Conservation (phyloP, 2,113 vertebrate species). For the Gymnorhina tibicen region DNA sequence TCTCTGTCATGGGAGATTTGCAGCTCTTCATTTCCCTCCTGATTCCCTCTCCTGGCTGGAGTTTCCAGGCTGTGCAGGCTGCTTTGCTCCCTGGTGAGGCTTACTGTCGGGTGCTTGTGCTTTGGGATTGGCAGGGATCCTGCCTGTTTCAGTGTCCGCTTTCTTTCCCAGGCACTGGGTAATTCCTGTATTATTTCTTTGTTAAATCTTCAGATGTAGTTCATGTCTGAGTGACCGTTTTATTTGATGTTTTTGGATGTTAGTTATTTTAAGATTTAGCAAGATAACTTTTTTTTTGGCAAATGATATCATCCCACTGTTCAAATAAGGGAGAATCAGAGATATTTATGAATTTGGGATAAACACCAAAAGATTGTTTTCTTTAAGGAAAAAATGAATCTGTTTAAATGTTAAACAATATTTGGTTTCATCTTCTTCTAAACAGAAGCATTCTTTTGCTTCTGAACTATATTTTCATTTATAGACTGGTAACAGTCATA, state of each 20-base stretch:
- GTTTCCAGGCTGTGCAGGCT: accelerated
- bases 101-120: accelerated
- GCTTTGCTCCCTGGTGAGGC: not conserved
- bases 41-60: not conserved
- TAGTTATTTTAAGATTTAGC: not conserved
- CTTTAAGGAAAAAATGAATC: not conserved
- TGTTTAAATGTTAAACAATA: not conserved
- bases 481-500: not conserved
- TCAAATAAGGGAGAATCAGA: not conserved
- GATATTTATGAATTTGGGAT: not conserved
- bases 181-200: not conserved
- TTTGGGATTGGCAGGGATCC: not conserved
- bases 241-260: not conserved
- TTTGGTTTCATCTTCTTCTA: not conserved
- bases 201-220: not conserved
- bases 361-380: not conserved
- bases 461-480: not conserved
- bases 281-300: not conserved
- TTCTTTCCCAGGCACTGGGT: not conserved
- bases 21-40: not conserved
- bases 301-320: not conserved
- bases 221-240: not conserved
- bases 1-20: not conserved
- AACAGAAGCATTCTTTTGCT: constrained; percentile 4
- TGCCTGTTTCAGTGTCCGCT: accelerated